Conservation (phyloP, 2,113 vertebrate genomes). For the Ornithorhynchus anatinus region DNA sequence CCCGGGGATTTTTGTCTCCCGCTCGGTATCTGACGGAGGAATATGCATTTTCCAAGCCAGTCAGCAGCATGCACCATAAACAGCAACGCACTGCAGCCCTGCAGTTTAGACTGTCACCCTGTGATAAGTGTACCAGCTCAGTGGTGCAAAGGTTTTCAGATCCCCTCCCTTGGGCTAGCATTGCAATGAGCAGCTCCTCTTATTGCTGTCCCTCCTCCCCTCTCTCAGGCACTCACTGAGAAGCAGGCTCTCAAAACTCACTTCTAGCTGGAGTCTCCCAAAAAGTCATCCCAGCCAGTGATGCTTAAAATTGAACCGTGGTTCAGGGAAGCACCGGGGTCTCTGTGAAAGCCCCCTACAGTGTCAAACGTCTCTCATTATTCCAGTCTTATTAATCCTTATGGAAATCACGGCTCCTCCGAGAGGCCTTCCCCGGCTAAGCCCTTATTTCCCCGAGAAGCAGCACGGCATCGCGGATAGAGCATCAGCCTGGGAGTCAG, state of each 20-base stretch:
- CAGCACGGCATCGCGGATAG: no score
- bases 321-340: slow-evolving; percentile 65
- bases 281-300: slow-evolving; percentile 64
- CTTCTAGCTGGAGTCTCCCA: slow-evolving; percentile 62
- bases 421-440: no score
- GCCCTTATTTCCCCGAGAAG: no score
- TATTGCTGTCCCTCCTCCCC: slow-evolving; percentile 23
- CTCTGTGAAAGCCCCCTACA: slow-evolving; percentile 70
- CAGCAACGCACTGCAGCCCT: slow-evolving; percentile 19
- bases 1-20: slow-evolving; percentile 37
- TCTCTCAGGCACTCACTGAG: slow-evolving; percentile 13
- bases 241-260: slow-evolving; percentile 40
- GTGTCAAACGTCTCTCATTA: slow-evolving; percentile 70
- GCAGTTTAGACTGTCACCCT: slow-evolving; percentile 27
- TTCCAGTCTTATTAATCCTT: slow-evolving; percentile 50
- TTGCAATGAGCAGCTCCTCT: slow-evolving; percentile 24
- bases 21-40: neutral
- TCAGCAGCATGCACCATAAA: slow-evolving; percentile 12
- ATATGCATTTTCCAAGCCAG: slow-evolving; percentile 41
- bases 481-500: no score
- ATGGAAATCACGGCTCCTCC: slow-evolving; percentile 53
- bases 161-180: slow-evolving; percentile 54
- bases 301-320: slow-evolving; percentile 79
- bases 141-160: slow-evolving; percentile 46
- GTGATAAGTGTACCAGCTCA: slow-evolving; percentile 47